Evolutionary conservation across 2,113 vertebrate genomes (phyloP), one percentile per base, ranked within the genome.

Genomic region (Notarius lentiginosus): DNA sequence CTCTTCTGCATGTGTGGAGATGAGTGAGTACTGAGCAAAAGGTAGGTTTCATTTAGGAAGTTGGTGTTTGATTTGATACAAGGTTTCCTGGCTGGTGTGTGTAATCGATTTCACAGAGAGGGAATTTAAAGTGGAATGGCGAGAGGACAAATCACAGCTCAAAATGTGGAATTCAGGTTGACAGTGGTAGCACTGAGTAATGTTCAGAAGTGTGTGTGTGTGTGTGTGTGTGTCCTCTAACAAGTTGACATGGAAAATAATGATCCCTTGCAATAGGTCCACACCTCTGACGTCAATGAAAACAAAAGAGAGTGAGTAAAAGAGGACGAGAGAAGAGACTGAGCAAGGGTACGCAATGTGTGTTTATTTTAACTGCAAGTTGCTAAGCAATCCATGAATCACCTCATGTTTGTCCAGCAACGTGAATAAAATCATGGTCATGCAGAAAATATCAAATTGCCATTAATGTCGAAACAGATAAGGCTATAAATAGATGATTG

Each of bases 261-360:
- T 94, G 92, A 93, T 93, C 92, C 92, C 90, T 87, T 81, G 85
- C 86, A 90, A 94, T 77, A 95, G 94, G 94, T 95, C 94, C 95
- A 92, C 93, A 92, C 91, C 88, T 91, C 91, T 95, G 94, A 95
- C 94, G 94, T 95, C 94, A 95, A 90, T 93, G 92, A 94, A 92
- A 92, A 94, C 93, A 94, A 94, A 89, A 94, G 93, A 85, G 58
- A 56, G 79, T 84, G 66, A 90, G 86, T 5, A 47, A 87, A 51
- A 86, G 79, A 73, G 86, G 76, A 66, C 7, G 63, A 58, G 47
- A 86, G 77, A 58, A 47, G 53, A 86, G 85, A 70, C 6, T 34
- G 65, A 73, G 55, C 47, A 63, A 83, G 82, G 30, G 77, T 53
- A 87, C 72, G 72, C 65, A 55, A 66, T 51, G 66, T 12, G 34